Base-by-base conservation (phyloP, 2,888 invertebrate species). In the Willowsia nigromaculata region DNA sequence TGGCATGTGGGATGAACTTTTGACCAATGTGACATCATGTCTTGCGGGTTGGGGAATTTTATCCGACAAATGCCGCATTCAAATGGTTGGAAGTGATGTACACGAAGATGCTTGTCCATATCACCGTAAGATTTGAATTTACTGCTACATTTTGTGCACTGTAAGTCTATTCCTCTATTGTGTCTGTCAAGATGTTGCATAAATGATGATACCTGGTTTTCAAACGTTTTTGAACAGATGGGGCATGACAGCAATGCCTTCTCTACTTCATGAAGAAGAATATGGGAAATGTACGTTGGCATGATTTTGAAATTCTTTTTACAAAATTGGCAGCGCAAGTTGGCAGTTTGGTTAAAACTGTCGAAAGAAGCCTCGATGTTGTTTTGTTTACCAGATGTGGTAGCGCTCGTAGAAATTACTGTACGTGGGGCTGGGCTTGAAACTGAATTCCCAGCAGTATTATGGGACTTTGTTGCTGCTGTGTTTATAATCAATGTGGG, bases 11-110 rank as follows among this genome's bases (percentile, higher is more conserved):
- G 89, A 53, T 89, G 89, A 15, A 40, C 9, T 18, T 76, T 71
- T 1, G 82, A 50, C 89, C 89, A 89, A 50, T 89, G 89, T 0
- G 62, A 11, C 85, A 89, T 85, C 85, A 89, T 82, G 5, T 30
- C n/a, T 11, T 82, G 74, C 0, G 85, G 40, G n/a, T 85, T 56
- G 3, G 43, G 15, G 22, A 85, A 85, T 53, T 85, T 89, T 0
- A 65, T 22, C 0, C 0, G 3, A 25, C 89, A 89, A 1, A 76
- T 0, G 6, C 89, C 89, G 76, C 89, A 89, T 37, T 85, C 89
- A 85, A 85, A 74, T 7, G 85, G 89, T 43, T 47, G 71, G 56
- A 50, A 89, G 76, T 89, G 89, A 76, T 89, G 85, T 0, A 85
- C 85, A n/a, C 71, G 40, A 1, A 85, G 27, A 53, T 89, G 89